Conservation (phyloP, 2,113 vertebrate genomes). For the Oryzias celebensis region DNA sequence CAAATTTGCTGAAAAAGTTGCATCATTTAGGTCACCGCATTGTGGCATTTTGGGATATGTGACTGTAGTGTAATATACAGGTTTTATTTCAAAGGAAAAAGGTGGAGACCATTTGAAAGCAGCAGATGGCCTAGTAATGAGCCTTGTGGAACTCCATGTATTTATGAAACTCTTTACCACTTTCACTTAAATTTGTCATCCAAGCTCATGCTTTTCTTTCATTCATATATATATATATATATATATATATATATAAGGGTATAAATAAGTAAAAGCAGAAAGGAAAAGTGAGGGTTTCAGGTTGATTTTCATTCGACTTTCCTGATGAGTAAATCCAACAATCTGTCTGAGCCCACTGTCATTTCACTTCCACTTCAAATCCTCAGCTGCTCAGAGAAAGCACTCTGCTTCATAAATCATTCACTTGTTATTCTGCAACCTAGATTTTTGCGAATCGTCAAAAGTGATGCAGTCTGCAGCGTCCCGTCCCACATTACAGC, state of each 20-base stretch:
- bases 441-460: slow-evolving; percentile 54
- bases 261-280: slow-evolving; percentile 14
- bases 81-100: no score
- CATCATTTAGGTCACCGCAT: no score
- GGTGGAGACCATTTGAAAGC: no score
- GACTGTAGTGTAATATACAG: no score
- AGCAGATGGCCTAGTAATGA: no score
- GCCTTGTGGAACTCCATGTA: no score
- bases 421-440: slow-evolving; percentile 63
- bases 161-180: no score
- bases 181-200: no score
- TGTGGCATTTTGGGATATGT: no score
- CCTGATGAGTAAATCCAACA: slow-evolving; percentile 59
- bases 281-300: slow-evolving; percentile 12
- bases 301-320: slow-evolving; percentile 34
- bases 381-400: slow-evolving; percentile 33
- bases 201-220: no score
- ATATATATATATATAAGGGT: not conserved
- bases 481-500: slow-evolving; percentile 27
- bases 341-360: slow-evolving; percentile 49
- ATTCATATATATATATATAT: no score
- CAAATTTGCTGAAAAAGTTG: no score
- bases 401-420: slow-evolving; percentile 67
- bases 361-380: slow-evolving; percentile 50
- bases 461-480: slow-evolving; percentile 18